Evolutionary conservation across 2,113 vertebrate genomes (phyloP).

Genomic region (Cynoglossus semilaevis): DNA sequence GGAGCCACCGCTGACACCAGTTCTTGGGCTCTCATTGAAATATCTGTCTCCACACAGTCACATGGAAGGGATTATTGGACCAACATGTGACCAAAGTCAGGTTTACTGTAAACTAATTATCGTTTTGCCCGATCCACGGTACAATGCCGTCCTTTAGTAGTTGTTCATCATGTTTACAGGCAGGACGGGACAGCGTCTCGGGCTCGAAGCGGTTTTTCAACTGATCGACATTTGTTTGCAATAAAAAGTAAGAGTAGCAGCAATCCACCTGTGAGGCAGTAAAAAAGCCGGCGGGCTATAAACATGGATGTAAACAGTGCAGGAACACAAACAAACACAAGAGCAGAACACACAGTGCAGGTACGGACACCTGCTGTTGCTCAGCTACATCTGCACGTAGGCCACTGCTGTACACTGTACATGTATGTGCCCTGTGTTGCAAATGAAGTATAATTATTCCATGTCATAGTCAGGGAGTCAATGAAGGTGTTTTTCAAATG

Average conservation of each 20-base stretch:
- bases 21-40: constrained; percentile 4
- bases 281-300: not conserved
- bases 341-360: too few relatives aligned
- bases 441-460: not conserved
- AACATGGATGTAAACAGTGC: not conserved
- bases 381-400: too few relatives aligned
- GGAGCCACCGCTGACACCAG: constrained; percentile 14
- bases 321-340: not conserved
- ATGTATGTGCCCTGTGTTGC: too few relatives aligned
- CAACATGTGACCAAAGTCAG: too few relatives aligned
- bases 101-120: too few relatives aligned
- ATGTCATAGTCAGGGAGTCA: not conserved
- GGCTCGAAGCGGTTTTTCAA: not conserved
- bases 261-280: not conserved
- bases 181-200: not conserved
- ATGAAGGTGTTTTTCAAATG: not conserved
- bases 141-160: too few relatives aligned
- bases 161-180: not conserved
- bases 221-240: not conserved
- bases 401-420: too few relatives aligned
- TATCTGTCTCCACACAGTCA: constrained; percentile 5
- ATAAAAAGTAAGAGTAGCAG: not conserved
- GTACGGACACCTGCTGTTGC: too few relatives aligned
- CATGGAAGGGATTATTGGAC: not conserved
- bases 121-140: too few relatives aligned